Base-by-base conservation (phyloP, 2,797 vertebrate species). In the Melanogrammus aeglefinus region DNA sequence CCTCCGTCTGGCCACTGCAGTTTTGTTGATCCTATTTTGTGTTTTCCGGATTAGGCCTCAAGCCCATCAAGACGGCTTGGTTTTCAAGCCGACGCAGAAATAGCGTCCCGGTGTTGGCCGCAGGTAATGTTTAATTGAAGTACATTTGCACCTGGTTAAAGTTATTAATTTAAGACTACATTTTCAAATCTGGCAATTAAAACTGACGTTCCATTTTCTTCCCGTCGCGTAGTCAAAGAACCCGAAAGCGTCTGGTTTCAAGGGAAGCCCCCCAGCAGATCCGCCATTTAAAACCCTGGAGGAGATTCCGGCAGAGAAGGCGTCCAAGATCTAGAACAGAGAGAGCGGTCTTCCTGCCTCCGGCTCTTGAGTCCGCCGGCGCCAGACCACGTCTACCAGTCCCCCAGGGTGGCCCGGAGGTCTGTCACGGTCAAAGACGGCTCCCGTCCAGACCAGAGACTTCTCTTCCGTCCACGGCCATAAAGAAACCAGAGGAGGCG, bases 221-320 rank as follows among this genome's bases (percentile, higher is more conserved):
- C 27, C 10, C 9, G 24, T 69, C 24, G n/a, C n/a, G 8, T 69
- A 69, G 63, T 69, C n/a, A 24, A 69, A 27, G 24, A 76, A 90
- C 87, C 69, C 35, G 89, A 91, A 21, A 73, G 74, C 1, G 77
- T 36, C 77, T 0, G 0, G 83, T 80, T 31, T 79, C 88, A 35
- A 93, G 80, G 2, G 86, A 90, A 63, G 79, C 87, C 29, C 76
- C 92, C 0, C 91, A 92, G 76, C 93, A 96, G 81, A 95, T 98
- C 44, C 94, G 86, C 0, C 96, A n/a, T n/a, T 98, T 83, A 99
- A 98, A 92, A 97, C 96, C 1, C 91, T 97, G 72, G 95, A 98
- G 86, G 96, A 99, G 90, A 99, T 99, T n/a, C 83, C 95, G 92
- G 7, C 93, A 94, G 97, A 97, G 86, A 98, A 95, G 84, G 94